phyloP scores from a whole-genome alignment of 2,797 vertebrate genomes.

The Poliocrania exsul region DNA sequence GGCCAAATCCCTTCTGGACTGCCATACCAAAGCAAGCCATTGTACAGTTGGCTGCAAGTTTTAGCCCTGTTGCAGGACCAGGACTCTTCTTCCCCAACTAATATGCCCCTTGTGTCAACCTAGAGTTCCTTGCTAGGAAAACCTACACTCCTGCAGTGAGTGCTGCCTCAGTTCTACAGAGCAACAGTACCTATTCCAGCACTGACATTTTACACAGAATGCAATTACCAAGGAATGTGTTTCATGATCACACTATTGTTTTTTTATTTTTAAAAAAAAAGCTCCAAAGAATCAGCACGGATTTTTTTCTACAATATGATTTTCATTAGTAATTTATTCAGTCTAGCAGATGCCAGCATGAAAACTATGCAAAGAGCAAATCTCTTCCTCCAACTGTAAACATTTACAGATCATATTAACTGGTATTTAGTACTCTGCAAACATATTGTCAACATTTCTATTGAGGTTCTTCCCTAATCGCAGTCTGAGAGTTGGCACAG shows the following conservation, averaged over 20 bases:
- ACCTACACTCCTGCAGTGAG: background rate
- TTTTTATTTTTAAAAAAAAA: background rate
- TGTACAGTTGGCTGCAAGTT: background rate
- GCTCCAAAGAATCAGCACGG: background rate
- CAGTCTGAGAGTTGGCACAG: constrained; percentile 40
- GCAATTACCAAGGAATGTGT: background rate
- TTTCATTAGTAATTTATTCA: constrained; percentile 45
- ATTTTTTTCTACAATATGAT: background rate
- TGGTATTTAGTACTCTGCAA: constrained; percentile 51
- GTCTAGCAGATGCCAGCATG: constrained; percentile 42
- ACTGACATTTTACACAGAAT: background rate
- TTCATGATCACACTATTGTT: background rate
- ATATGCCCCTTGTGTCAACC: background rate
- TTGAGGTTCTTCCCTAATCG: constrained; percentile 11
- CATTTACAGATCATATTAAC: constrained; percentile 52
- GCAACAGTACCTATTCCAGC: background rate
- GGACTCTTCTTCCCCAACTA: background rate
- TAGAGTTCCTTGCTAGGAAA: background rate
- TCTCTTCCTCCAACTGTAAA: constrained; percentile 40
- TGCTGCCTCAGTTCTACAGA: background rate
- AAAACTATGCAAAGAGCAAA: constrained; percentile 35
- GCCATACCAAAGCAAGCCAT: background rate
- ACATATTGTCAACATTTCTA: constrained; percentile 36
- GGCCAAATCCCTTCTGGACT: background rate
- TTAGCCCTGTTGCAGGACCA: background rate